Conservation (phyloP, 2,113 vertebrate species). For the Entelurus aequoreus region DNA sequence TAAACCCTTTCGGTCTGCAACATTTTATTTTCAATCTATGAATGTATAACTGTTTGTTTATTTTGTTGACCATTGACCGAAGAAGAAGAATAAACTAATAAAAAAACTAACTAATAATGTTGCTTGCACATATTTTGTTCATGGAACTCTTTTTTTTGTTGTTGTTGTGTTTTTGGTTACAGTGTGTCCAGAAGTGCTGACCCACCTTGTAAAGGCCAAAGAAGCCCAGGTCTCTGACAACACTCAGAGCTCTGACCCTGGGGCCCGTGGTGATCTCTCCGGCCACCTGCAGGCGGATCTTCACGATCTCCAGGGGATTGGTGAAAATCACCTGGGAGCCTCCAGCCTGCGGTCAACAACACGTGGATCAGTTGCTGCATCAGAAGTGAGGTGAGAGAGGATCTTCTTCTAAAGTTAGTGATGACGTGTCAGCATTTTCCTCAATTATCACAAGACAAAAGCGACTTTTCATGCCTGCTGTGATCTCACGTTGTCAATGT, state of each 20-base stretch:
- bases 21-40: too few relatives aligned
- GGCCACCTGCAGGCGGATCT: constrained; percentile 97
- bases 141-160: constrained; percentile 2
- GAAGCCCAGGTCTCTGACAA: constrained; percentile 89
- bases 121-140: background rate
- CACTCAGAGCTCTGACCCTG: constrained; percentile 87
- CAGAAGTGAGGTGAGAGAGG: constrained; percentile 1
- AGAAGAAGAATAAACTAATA: too few relatives aligned
- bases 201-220: constrained; percentile 97
- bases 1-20: too few relatives aligned
- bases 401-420: constrained; percentile 8
- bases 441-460: constrained; percentile 56
- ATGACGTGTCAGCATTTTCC: constrained; percentile 61
- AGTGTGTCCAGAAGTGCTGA: constrained; percentile 46
- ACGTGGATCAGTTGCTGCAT: too few relatives aligned
- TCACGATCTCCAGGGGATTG: constrained; percentile 97
- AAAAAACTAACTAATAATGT: too few relatives aligned
- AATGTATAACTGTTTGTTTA: too few relatives aligned
- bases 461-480: constrained; percentile 32
- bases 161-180: constrained; percentile 4
- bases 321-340: constrained; percentile 98
- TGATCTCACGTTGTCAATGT: constrained; percentile 39
- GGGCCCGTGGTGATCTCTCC: constrained; percentile 96
- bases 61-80: too few relatives aligned
- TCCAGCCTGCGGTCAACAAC: constrained; percentile 79